phyloP scores from a whole-genome alignment of 2,888 invertebrate genomes.

The Sisyra nigra region DNA sequence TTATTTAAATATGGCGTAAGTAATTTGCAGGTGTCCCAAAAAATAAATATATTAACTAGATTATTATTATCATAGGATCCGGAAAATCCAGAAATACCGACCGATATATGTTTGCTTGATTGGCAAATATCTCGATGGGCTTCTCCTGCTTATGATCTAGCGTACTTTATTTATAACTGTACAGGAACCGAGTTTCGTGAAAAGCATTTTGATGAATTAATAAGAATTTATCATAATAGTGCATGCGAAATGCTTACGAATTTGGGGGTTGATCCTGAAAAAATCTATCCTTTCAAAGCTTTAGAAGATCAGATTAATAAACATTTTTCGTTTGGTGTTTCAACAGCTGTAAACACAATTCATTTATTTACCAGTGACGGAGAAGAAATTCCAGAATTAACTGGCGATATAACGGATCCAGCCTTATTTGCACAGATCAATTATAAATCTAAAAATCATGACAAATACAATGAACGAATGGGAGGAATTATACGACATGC shows the following conservation, averaged over 20 bases:
- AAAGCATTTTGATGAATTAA: slow-evolving; percentile 17
- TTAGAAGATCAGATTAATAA: slow-evolving; percentile 18
- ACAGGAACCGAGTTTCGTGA: slow-evolving; percentile 17
- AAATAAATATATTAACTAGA: neutral
- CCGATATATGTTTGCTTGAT: slow-evolving; percentile 17
- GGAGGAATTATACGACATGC: slow-evolving; percentile 12
- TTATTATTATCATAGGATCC: neutral
- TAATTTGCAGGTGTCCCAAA: too few species aligned
- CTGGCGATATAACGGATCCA: slow-evolving; percentile 7
- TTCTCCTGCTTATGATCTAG: slow-evolving; percentile 19
- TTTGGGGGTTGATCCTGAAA: slow-evolving; percentile 16
- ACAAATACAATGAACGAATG: slow-evolving; percentile 13
- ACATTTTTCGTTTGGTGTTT: slow-evolving; percentile 17
- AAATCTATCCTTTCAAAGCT: slow-evolving; percentile 18
- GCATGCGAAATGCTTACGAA: slow-evolving; percentile 15
- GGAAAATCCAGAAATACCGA: slow-evolving; percentile 13
- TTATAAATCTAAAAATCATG: slow-evolving; percentile 11
- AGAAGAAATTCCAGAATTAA: slow-evolving; percentile 15
- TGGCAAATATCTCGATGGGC: slow-evolving; percentile 17
- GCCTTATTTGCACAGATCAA: neutral
- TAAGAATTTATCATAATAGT: slow-evolving; percentile 20
- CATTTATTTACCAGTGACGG: slow-evolving; percentile 16
- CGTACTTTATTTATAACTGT: slow-evolving; percentile 21
- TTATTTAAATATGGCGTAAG: slow-evolving; percentile 19
- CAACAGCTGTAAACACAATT: slow-evolving; percentile 16